Base-by-base conservation (phyloP, 2,113 vertebrate species). In the Melanerpes aurifrons region DNA sequence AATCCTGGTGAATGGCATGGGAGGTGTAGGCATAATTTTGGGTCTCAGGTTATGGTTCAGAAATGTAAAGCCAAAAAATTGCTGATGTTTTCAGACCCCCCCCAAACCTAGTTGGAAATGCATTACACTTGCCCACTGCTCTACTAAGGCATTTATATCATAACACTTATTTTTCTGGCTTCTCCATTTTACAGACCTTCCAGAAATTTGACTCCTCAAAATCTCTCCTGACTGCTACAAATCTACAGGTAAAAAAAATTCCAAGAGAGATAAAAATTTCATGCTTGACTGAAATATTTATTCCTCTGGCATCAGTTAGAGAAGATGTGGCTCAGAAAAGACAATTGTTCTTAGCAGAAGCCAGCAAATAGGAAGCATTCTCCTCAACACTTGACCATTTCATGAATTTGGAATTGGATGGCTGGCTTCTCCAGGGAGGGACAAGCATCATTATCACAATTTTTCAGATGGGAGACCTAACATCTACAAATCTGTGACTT, bases 201-300 rank as follows among this genome's bases (percentile, higher is more conserved):
- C 84, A 89, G 45, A 88, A 84, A 75, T 98, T 98, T 95, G 96
- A 98, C 70, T 93, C 97, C 40, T 97, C 97, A 90, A 82, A 96
- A 77, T 75, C 91, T 82, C 97, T 98, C 61, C 50, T 85, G 71
- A 86, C 48, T 72, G 87, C 79, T 94, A 95, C 95, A 92, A 98
- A 98, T 91, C 73, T 98, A 28, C 95, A 97, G 97, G 98, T 98
- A 97, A 97, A 86, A 80, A 80, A 74, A 37, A 26, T 3, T 14
- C 31, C 68, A 37, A 86, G 61, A 74, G 31, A 77, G 19, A 4
- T 40, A 86, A 77, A 82, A 24, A 28, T 57, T 29, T 80, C 29
- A 59, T 63, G 25, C 13, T 50, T 28, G 26, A 56, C 3, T 50
- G 67, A 73, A 73, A 24, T 84, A 48, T 37, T 72, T 89, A 43